These are phyloP conservation scores for Dendrophyllia cribrosa DNA, from an alignment of 64 coral and sea anemone genomes.

Conservation along the genomic window DNA sequence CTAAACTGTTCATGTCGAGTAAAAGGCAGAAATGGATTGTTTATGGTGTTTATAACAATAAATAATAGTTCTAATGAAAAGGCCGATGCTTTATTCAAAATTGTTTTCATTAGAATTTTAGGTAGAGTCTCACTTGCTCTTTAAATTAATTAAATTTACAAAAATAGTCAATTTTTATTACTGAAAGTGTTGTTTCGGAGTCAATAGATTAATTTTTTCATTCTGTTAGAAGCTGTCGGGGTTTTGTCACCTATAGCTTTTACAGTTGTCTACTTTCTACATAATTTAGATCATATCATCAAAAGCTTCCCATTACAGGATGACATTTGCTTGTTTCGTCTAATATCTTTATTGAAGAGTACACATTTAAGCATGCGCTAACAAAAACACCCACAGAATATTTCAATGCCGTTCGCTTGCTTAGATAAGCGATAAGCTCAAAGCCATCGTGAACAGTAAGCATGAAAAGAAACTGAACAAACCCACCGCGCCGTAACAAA, in stretches of 20 bases:
- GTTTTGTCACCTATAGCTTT: background rate
- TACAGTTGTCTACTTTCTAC: background rate
- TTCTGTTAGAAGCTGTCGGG: background rate
- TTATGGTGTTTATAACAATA: background rate
- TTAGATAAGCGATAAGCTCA: too few species aligned
- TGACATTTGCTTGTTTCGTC: background rate
- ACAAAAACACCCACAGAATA: too few species aligned
- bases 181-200: background rate
- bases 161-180: background rate
- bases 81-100: background rate
- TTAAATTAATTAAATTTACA: background rate
- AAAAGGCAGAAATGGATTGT: background rate
- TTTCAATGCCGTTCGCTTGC: too few species aligned
- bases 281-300: background rate
- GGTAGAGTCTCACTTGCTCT: too few species aligned
- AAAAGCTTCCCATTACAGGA: background rate
- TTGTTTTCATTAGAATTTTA: too few species aligned
- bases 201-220: background rate
- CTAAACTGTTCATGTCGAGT: background rate
- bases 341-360: background rate
- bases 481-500: too few species aligned
- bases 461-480: too few species aligned
- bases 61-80: too few species aligned
- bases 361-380: background rate
- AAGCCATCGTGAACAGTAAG: too few species aligned